These are phyloP conservation scores for Pelodytes ibericus DNA, from an alignment of 2,797 vertebrate genomes.

Conservation along the genomic window DNA sequence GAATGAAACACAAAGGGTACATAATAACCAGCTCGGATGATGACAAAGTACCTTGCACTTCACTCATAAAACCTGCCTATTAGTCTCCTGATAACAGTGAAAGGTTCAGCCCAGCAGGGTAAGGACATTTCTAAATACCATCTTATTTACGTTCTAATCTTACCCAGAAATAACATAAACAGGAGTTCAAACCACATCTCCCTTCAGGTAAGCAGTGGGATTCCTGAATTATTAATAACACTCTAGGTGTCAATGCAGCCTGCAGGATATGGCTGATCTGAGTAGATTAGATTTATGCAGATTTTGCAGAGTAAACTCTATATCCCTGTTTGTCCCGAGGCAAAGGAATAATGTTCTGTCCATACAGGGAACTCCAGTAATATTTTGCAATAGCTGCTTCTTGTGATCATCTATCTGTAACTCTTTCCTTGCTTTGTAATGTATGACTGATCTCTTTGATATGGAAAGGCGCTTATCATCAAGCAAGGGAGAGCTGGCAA, in stretches of 20 bases:
- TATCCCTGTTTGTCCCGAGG: constrained; percentile 35
- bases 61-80: constrained; percentile 56
- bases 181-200: constrained; percentile 40
- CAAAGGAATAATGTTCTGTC: constrained; percentile 18
- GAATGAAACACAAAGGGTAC: constrained; percentile 1
- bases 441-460: neutral
- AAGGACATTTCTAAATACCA: constrained; percentile 48
- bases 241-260: constrained; percentile 38
- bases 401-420: constrained; percentile 18
- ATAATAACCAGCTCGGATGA: constrained; percentile 19
- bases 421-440: constrained; percentile 15
- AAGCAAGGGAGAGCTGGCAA: too few species aligned
- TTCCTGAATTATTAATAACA: constrained; percentile 51
- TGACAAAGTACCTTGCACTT: constrained; percentile 48
- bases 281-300: constrained; percentile 61
- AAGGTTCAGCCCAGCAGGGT: constrained; percentile 41
- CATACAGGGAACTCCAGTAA: neutral
- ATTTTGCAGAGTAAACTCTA: constrained; percentile 60
- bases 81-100: constrained; percentile 51
- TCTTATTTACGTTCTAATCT: constrained; percentile 52
- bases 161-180: constrained; percentile 48
- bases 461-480: too few species aligned
- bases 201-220: constrained; percentile 48
- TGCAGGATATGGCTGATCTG: constrained; percentile 45
- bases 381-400: neutral